phyloP scores from a whole-genome alignment of 2,888 invertebrate genomes.

The Zhuqinia jingwanae region DNA sequence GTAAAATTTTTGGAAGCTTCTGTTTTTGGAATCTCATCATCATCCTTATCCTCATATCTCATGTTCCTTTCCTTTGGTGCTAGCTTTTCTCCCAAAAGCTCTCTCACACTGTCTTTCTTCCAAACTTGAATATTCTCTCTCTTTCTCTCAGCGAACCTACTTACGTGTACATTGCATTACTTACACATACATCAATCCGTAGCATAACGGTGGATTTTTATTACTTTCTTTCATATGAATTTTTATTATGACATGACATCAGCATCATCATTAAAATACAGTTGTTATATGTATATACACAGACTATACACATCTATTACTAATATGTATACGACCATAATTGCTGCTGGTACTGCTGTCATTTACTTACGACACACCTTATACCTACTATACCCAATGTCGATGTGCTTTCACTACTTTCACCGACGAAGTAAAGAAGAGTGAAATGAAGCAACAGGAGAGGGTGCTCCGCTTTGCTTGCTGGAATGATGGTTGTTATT shows the following conservation, averaged over 20 bases:
- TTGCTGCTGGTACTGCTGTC: not conserved
- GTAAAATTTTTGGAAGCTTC: slow-evolving; percentile 4
- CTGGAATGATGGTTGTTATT: not conserved
- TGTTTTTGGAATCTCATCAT: slow-evolving; percentile 14
- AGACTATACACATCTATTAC: no score
- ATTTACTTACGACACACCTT: slow-evolving; percentile 20
- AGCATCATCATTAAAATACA: no score
- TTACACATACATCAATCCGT: no score
- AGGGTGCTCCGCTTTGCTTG: slow-evolving; percentile 17
- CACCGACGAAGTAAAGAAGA: not conserved
- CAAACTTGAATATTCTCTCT: no score
- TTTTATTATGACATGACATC: slow-evolving; percentile 26
- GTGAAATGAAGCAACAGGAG: slow-evolving; percentile 63
- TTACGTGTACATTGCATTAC: no score
- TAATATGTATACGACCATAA: not conserved
- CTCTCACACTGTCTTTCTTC: no score
- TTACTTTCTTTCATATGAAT: slow-evolving; percentile 43
- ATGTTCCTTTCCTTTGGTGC: no score
- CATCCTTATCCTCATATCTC: not conserved
- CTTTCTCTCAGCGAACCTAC: no score
- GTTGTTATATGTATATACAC: no score
- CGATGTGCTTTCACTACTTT: slow-evolving; percentile 2
- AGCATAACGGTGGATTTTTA: slow-evolving; percentile 42
- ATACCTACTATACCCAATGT: not conserved
- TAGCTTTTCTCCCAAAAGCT: no score